Conservation (phyloP, 2,113 vertebrate species). For the Coracopsis vasa region DNA sequence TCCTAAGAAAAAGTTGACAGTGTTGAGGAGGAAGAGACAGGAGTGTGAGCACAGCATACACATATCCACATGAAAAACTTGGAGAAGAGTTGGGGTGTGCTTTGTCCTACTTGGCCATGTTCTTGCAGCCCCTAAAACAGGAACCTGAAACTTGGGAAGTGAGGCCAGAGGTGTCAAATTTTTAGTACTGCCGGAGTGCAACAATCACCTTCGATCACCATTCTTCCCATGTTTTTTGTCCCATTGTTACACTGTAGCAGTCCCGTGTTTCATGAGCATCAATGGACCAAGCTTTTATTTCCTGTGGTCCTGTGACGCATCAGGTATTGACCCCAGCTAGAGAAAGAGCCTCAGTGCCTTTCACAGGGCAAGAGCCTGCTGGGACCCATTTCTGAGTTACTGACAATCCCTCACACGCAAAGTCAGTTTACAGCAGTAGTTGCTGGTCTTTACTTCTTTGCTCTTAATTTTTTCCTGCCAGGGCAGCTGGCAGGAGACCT, state of each 20-base stretch:
- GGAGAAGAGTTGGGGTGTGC: not conserved
- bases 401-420: not conserved
- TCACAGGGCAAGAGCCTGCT: not conserved
- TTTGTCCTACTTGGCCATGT: not conserved
- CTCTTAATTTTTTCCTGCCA: not conserved
- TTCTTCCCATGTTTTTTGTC: rapidly evolving
- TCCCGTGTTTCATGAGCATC: not conserved
- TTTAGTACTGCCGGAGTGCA: not conserved
- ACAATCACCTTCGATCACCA: rapidly evolving
- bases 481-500: not conserved
- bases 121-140: not conserved
- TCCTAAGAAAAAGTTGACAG: not conserved
- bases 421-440: not conserved
- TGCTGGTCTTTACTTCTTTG: not conserved
- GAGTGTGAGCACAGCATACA: rapidly evolving
- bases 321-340: not conserved
- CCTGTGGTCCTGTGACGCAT: not conserved
- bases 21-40: not conserved
- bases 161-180: not conserved
- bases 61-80: not conserved
- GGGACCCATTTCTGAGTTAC: not conserved
- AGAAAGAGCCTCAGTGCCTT: not conserved
- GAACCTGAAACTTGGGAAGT: not conserved
- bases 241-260: rapidly evolving
- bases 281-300: not conserved